A percentile compares a stretch with the other conserved stretches of the same genome.
These are phyloP conservation scores for Ondatra zibethicus DNA, from an alignment of 2,113 vertebrate genomes.

Conservation along the genomic window DNA sequence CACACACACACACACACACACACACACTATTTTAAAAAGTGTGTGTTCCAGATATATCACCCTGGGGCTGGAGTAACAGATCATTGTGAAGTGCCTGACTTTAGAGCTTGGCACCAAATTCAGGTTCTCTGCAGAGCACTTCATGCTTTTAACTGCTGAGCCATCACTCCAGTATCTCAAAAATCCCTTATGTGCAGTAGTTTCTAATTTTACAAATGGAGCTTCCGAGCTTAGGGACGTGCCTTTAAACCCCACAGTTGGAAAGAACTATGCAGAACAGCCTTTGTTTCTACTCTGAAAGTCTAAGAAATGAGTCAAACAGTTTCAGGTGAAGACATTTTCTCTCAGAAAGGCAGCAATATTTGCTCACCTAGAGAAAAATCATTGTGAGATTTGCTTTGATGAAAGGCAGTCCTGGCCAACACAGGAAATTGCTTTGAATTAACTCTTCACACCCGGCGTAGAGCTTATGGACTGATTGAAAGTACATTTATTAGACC, in stretches of 20 bases:
- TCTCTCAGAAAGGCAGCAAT: slow-evolving; percentile 19
- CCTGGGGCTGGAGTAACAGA: neutral
- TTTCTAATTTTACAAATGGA: slow-evolving; percentile 30
- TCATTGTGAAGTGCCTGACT: neutral
- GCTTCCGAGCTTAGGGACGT: neutral
- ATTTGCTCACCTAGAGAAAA: slow-evolving; percentile 10
- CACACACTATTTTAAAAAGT: no score
- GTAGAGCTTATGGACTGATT: neutral
- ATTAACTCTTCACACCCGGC: neutral
- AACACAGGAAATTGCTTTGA: neutral
- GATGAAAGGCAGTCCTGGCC: neutral
- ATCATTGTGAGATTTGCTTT: slow-evolving; percentile 4
- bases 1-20: no score
- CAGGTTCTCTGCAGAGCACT: neutral
- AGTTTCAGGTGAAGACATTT: neutral
- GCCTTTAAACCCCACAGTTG: neutral
- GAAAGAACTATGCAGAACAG: neutral
- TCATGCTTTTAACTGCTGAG: neutral
- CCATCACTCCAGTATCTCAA: neutral
- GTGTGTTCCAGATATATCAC: neutral
- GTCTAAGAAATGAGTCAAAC: neutral
- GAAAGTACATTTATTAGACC: neutral
- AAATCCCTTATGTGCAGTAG: neutral
- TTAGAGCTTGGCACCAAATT: neutral
- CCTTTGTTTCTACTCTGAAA: slow-evolving; percentile 21